Percentiles rank a stretch among this genome's conserved stretches.
These are phyloP conservation scores for Parnassius orleans DNA, from an alignment of 2,888 invertebrate species.

Conservation along the genomic window DNA sequence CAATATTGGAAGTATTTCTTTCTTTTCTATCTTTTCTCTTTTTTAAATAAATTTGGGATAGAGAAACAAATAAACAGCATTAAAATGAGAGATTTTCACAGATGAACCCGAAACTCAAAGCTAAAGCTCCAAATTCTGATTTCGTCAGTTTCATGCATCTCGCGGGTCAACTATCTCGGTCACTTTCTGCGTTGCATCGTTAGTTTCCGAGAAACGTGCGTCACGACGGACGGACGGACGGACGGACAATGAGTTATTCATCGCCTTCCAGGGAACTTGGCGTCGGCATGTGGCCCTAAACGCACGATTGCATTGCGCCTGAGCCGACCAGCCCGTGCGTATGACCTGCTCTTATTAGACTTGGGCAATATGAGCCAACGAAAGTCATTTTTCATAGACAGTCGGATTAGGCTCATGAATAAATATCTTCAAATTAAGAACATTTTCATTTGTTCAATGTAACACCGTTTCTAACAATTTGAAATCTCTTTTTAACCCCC, in stretches of 20 bases:
- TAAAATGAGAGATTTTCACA: constrained; percentile 3
- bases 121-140: constrained; percentile 25
- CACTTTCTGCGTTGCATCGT: constrained; percentile 62
- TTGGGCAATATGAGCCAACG: constrained; percentile 32
- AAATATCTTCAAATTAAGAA: too few relatives aligned
- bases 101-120: constrained; percentile 18
- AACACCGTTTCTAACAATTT: too few relatives aligned
- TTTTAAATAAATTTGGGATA: too few relatives aligned
- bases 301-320: constrained; percentile 68
- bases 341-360: constrained; percentile 61
- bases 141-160: constrained; percentile 43
- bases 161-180: constrained; percentile 70
- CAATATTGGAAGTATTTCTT: too few relatives aligned
- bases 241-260: constrained; percentile 80
- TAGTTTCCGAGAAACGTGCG: constrained; percentile 73
- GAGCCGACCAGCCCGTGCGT: constrained; percentile 47
- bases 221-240: constrained; percentile 75
- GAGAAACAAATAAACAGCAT: too few relatives aligned
- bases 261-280: constrained; percentile 73
- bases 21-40: too few relatives aligned
- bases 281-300: constrained; percentile 71
- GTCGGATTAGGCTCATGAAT: too few relatives aligned
- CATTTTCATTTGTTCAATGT: too few relatives aligned
- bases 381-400: constrained; percentile 33
- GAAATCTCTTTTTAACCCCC: too few relatives aligned